These are phyloP conservation scores for Sinhomidia bicolor DNA, from an alignment of 2,888 invertebrate genomes.

Conservation along the genomic window DNA sequence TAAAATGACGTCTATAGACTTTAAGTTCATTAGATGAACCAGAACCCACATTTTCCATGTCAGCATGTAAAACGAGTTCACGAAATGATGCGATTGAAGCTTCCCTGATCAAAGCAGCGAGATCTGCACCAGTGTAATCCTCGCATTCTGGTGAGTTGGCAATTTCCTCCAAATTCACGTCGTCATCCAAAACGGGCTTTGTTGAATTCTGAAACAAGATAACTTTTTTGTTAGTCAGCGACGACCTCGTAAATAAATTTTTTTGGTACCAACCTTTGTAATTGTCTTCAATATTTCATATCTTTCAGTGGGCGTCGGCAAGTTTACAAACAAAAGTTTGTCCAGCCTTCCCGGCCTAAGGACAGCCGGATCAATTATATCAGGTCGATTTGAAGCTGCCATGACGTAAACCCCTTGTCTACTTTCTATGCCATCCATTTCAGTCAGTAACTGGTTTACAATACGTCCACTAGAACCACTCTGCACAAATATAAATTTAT, in stretches of 20 bases:
- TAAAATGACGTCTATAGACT: slow-evolving; percentile 88
- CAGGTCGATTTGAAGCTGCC: slow-evolving; percentile 98
- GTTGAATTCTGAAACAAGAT: slow-evolving; percentile 88
- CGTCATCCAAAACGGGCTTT: slow-evolving; percentile 88
- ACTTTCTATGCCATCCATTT: slow-evolving; percentile 98
- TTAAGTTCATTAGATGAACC: slow-evolving; percentile 82
- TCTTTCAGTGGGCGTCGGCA: slow-evolving; percentile 91
- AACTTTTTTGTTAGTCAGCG: no score
- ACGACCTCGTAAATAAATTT: background rate
- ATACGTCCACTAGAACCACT: slow-evolving; percentile 91
- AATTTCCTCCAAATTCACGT: slow-evolving; percentile 89
- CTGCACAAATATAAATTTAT: slow-evolving; percentile 81
- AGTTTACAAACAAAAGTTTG: slow-evolving; percentile 93
- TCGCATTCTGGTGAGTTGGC: slow-evolving; percentile 87
- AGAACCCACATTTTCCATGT: slow-evolving; percentile 16
- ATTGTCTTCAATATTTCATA: slow-evolving; percentile 93
- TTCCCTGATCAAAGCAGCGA: slow-evolving; percentile 93
- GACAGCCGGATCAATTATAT: slow-evolving; percentile 98
- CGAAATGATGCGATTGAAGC: slow-evolving; percentile 91
- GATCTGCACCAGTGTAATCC: slow-evolving; percentile 96
- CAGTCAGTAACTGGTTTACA: slow-evolving; percentile 97
- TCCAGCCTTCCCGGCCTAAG: slow-evolving; percentile 95
- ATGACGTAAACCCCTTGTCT: slow-evolving; percentile 96
- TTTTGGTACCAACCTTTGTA: slow-evolving; percentile 87
- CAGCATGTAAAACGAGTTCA: slow-evolving; percentile 85